Conservation (phyloP, 2,113 vertebrate genomes). For the Trachemys scripta region DNA sequence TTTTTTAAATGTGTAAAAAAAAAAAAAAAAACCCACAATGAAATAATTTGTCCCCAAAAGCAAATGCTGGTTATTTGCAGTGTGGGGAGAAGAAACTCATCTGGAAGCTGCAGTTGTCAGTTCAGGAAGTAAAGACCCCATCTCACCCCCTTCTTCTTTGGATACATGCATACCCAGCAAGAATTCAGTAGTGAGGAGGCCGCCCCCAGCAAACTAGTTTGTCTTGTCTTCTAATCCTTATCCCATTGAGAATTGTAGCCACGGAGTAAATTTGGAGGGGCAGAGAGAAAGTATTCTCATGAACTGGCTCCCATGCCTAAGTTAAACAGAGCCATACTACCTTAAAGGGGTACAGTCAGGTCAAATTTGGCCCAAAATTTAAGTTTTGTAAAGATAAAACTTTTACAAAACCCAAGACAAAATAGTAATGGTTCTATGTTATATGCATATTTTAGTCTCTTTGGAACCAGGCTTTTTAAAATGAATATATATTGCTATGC, state of each 20-base stretch:
- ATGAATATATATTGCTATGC: neutral
- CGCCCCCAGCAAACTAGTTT: neutral
- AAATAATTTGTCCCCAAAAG: neutral
- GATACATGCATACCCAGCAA: accelerated
- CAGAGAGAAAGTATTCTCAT: accelerated
- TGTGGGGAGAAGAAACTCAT: neutral
- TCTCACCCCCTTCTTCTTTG: neutral
- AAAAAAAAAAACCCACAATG: neutral
- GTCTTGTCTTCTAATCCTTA: neutral
- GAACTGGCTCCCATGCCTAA: accelerated
- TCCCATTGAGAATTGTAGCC: accelerated
- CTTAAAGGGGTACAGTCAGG: accelerated
- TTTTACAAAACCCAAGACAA: neutral
- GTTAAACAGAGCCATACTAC: accelerated
- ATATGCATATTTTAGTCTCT: neutral
- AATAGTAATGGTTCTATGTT: neutral
- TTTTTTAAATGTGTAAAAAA: too few species aligned
- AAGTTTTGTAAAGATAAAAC: neutral
- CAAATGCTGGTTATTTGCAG: neutral
- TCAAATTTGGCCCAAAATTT: neutral
- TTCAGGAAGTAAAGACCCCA: neutral
- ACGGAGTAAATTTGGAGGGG: accelerated
- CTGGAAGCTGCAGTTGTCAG: neutral
- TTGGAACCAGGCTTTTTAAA: neutral
- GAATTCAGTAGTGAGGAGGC: accelerated